These are phyloP conservation scores for Festucalex cinctus DNA, from an alignment of 2,113 vertebrate genomes.

Conservation along the genomic window DNA sequence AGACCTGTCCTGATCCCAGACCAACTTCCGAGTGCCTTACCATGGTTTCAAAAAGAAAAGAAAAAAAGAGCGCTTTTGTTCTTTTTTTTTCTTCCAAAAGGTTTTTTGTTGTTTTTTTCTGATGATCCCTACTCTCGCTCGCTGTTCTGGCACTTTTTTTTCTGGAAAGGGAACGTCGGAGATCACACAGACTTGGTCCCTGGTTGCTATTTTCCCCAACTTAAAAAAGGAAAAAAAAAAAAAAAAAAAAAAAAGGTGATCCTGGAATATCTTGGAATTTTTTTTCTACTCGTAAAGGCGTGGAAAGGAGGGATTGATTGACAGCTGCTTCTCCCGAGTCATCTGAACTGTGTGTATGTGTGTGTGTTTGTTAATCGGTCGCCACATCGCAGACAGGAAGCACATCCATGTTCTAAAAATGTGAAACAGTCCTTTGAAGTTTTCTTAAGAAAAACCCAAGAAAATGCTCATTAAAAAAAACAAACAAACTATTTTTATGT, in stretches of 20 bases:
- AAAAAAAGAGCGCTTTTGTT: slow-evolving; percentile 74
- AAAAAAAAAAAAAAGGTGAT: slow-evolving; percentile 43
- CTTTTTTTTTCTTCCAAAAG: slow-evolving; percentile 7
- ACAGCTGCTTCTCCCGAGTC: slow-evolving; percentile 50
- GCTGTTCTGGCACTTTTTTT: slow-evolving; percentile 11
- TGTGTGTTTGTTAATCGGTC: slow-evolving; percentile 67
- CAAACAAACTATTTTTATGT: slow-evolving; percentile 92
- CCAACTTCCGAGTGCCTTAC: slow-evolving; percentile 99
- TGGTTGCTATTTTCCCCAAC: slow-evolving; percentile 43
- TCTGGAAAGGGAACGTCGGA: slow-evolving; percentile 40
- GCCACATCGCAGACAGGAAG: slow-evolving; percentile 86
- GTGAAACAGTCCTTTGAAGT: slow-evolving; percentile 77
- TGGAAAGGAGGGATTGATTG: slow-evolving; percentile 59
- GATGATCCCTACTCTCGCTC: not conserved
- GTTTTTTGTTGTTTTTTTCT: not conserved
- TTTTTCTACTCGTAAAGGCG: not conserved
- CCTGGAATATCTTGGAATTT: slow-evolving; percentile 26
- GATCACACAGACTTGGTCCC: slow-evolving; percentile 50
- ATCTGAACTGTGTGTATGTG: slow-evolving; percentile 20
- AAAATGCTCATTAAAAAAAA: slow-evolving; percentile 72
- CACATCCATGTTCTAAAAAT: slow-evolving; percentile 91
- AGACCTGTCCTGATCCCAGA: slow-evolving; percentile 95
- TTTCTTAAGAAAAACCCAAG: slow-evolving; percentile 82
- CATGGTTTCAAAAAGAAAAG: slow-evolving; percentile 85
- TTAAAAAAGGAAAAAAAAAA: slow-evolving; percentile 35